Conservation (phyloP, 2,888 invertebrate species). For the Drosophila kuntzei region DNA sequence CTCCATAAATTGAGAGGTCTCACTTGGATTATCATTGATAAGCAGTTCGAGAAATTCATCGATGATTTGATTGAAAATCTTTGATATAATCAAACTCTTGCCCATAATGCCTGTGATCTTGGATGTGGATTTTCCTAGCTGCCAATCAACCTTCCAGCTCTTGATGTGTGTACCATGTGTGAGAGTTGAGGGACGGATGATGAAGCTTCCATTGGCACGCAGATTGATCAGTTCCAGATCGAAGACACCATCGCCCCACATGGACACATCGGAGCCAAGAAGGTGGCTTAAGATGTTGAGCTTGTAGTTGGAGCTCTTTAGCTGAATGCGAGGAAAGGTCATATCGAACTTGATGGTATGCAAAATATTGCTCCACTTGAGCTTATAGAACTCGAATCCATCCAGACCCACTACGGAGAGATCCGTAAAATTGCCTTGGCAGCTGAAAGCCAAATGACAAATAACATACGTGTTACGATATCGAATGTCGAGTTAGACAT, state of each 20-base stretch:
- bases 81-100: slow-evolving; percentile 43
- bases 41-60: slow-evolving; percentile 69
- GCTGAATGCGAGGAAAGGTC: slow-evolving; percentile 67
- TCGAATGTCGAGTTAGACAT: slow-evolving; percentile 10
- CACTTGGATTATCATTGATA: slow-evolving; percentile 71
- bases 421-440: slow-evolving; percentile 71
- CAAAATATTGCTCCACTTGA: slow-evolving; percentile 71
- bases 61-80: slow-evolving; percentile 69
- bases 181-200: slow-evolving; percentile 63
- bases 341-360: slow-evolving; percentile 78
- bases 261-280: slow-evolving; percentile 43
- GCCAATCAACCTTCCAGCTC: slow-evolving; percentile 69
- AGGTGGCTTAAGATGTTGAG: slow-evolving; percentile 55
- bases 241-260: slow-evolving; percentile 73
- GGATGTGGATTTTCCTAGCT: slow-evolving; percentile 66
- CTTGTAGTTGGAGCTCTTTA: slow-evolving; percentile 69
- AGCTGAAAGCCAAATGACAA: slow-evolving; percentile 34
- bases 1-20: slow-evolving; percentile 66
- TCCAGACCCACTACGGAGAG: slow-evolving; percentile 74
- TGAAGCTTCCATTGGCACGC: slow-evolving; percentile 72
- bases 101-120: slow-evolving; percentile 73
- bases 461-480: neutral
- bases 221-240: slow-evolving; percentile 66
- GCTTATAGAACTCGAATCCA: slow-evolving; percentile 70
- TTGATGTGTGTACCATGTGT: slow-evolving; percentile 55